These are phyloP conservation scores for Helicolenus hilgendorfi DNA, from an alignment of 2,797 vertebrate genomes.

Conservation along the genomic window DNA sequence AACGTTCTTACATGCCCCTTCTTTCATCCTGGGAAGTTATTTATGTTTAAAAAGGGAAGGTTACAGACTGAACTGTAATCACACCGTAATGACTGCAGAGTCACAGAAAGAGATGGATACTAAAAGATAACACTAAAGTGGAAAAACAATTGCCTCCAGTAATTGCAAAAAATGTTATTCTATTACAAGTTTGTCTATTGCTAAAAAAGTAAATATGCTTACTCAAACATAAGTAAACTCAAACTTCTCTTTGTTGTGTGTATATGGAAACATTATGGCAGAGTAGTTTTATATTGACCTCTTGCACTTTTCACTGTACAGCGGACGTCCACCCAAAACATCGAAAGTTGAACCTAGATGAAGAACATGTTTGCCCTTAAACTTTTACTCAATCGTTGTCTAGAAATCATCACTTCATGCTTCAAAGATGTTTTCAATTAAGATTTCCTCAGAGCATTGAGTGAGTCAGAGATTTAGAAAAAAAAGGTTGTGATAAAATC, in stretches of 20 bases:
- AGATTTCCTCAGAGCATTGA: not conserved
- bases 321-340: not conserved
- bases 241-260: not conserved
- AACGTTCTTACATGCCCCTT: conserved; percentile 35
- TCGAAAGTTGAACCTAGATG: not conserved
- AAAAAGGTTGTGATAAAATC: conserved; percentile 34
- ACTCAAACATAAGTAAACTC: not conserved
- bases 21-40: conserved; percentile 52
- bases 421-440: conserved; percentile 35
- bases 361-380: not conserved
- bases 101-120: conserved; percentile 32
- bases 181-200: not conserved
- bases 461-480: conserved; percentile 1
- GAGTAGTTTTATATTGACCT: not conserved
- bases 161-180: conserved; percentile 31
- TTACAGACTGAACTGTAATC: conserved; percentile 48
- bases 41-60: conserved; percentile 56
- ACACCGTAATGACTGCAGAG: conserved; percentile 49
- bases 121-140: not conserved
- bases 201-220: not conserved
- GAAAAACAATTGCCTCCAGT: conserved; percentile 21
- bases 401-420: conserved; percentile 26
- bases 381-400: not conserved
- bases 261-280: not conserved
- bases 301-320: not conserved